phyloP scores from a whole-genome alignment of 1,140 invertebrate genomes.

The Tetranychus cinnabarinus region DNA sequence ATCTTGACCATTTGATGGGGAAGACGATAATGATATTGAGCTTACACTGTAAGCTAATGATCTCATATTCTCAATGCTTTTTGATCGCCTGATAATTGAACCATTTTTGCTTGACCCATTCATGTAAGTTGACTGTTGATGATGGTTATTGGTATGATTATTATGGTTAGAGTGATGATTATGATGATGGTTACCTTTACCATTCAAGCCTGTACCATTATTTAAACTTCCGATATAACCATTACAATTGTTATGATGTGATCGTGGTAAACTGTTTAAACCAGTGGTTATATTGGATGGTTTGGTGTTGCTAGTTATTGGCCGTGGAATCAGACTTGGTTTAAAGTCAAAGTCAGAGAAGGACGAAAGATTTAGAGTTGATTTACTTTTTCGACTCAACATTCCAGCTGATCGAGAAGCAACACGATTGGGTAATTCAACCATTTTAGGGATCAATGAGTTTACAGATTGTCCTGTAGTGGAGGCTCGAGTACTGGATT shows the following conservation, averaged over 20 bases:
- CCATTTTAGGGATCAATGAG: background rate
- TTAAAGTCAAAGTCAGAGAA: background rate
- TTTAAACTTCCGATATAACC: no score
- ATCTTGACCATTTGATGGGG: no score
- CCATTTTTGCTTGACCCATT: background rate
- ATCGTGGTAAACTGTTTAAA: no score
- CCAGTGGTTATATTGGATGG: background rate
- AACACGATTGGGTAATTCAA: background rate
- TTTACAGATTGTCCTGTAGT: background rate
- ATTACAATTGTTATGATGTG: no score
- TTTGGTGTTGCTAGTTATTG: background rate
- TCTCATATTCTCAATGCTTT: background rate
- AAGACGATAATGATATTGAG: no score
- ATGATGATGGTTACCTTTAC: background rate
- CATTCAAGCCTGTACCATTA: no score
- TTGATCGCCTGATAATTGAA: background rate
- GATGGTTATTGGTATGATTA: background rate
- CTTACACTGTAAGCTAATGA: background rate
- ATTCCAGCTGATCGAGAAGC: background rate
- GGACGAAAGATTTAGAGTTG: background rate
- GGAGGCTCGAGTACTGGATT: no score
- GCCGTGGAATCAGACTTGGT: slow-evolving; percentile 1
- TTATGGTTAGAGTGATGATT: background rate
- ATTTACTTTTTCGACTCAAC: background rate
- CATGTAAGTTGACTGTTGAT: background rate